phyloP scores from a whole-genome alignment of 92 coral and sea anemone species.

The Virgularia gustaviana region DNA sequence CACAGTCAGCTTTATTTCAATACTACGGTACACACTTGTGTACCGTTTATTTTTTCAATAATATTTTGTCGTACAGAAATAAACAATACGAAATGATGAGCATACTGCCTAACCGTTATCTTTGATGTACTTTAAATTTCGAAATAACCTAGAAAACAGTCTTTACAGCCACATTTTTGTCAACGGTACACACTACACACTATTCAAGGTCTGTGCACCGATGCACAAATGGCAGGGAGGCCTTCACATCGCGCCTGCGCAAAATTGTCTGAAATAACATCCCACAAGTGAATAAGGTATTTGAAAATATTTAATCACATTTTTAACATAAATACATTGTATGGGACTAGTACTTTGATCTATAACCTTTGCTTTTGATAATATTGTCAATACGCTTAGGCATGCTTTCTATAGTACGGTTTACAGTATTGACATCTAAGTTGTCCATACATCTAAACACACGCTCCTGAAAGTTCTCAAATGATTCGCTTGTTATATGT shows the following conservation, averaged over 20 bases:
- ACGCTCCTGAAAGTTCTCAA: conserved; percentile 50
- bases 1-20: conserved; percentile 4
- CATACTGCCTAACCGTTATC: too few relatives aligned
- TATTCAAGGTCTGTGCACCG: too few relatives aligned
- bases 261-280: too few relatives aligned
- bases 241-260: too few relatives aligned
- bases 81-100: too few relatives aligned
- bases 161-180: too few relatives aligned
- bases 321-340: not conserved
- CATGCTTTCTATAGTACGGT: conserved; percentile 44
- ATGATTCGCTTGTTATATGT: conserved; percentile 48
- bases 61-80: too few relatives aligned
- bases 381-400: conserved; percentile 45
- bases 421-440: conserved; percentile 34
- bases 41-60: conserved; percentile 8
- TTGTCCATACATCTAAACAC: conserved; percentile 45
- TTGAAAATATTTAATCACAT: not conserved
- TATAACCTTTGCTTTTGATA: conserved; percentile 40
- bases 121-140: too few relatives aligned
- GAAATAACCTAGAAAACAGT: too few relatives aligned
- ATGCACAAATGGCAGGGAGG: too few relatives aligned
- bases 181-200: too few relatives aligned
- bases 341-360: conserved; percentile 61
- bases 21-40: conserved; percentile 31
- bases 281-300: not conserved